A percentile compares a stretch with the other conserved stretches of the same genome.
Conservation (phyloP, 1,140 invertebrate species). For the Aphaenogaster ashmeadi region DNA sequence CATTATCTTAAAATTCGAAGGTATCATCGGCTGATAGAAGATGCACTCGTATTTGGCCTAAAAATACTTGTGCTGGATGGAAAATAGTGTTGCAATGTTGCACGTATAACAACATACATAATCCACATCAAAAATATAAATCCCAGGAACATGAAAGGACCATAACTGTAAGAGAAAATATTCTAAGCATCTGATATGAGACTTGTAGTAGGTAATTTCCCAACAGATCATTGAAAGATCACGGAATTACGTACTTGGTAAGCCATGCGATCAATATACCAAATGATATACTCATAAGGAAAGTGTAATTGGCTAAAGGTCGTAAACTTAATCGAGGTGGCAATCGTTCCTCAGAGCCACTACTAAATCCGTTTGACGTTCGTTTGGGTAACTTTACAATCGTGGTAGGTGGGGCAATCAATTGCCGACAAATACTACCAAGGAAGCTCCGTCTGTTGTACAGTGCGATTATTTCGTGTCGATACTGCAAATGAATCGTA, state of each 20-base stretch:
- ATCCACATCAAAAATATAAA: constrained; percentile 77
- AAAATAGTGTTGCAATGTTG: constrained; percentile 80
- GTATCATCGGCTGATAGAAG: constrained; percentile 31
- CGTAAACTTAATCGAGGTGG: constrained; percentile 92
- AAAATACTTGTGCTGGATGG: constrained; percentile 21
- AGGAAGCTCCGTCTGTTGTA: constrained; percentile 90
- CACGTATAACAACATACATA: constrained; percentile 79
- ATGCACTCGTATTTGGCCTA: constrained; percentile 18
- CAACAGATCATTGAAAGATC: not conserved
- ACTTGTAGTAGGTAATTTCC: constrained; percentile 6
- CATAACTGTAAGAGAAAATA: constrained; percentile 78
- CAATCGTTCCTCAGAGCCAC: constrained; percentile 87
- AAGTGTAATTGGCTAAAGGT: constrained; percentile 89
- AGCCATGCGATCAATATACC: constrained; percentile 79
- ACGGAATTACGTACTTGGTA: constrained; percentile 75
- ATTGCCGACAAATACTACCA: constrained; percentile 89
- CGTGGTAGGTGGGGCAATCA: constrained; percentile 89
- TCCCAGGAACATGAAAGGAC: constrained; percentile 74
- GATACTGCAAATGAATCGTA: constrained; percentile 88
- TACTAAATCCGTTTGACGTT: constrained; percentile 87
- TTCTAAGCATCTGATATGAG: not conserved
- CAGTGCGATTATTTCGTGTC: constrained; percentile 87
- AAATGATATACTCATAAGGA: constrained; percentile 84
- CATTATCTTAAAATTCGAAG: not conserved
- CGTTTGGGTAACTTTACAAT: constrained; percentile 89